A percentile compares a stretch with the other conserved stretches of the same genome.
Evolutionary conservation across 2,888 invertebrate species (phyloP).

Genomic region (Sphaeridia pumilis): DNA sequence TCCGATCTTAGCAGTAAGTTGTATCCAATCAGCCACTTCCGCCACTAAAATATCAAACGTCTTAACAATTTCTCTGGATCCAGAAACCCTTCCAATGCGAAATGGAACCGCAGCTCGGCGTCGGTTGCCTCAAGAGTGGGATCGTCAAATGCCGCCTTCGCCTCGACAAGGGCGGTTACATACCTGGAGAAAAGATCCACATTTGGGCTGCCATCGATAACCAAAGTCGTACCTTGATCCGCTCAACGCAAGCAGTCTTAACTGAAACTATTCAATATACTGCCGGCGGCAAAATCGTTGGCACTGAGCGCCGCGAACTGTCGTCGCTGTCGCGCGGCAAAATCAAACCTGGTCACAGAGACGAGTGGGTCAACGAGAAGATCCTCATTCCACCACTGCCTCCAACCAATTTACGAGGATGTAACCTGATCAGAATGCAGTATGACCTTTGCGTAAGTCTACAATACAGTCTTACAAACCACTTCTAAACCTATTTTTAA

Average conservation of each 20-base stretch:
- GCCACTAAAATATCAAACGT: background rate
- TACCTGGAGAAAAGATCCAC: slow-evolving; percentile 83
- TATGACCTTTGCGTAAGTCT: slow-evolving; percentile 81
- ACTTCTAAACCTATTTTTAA: too few relatives aligned
- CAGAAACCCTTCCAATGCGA: slow-evolving; percentile 83
- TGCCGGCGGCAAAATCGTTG: slow-evolving; percentile 72
- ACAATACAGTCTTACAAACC: too few relatives aligned
- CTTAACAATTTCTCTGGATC: slow-evolving; percentile 18
- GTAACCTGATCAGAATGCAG: slow-evolving; percentile 82
- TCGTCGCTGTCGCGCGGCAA: slow-evolving; percentile 67
- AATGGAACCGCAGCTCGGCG: slow-evolving; percentile 78
- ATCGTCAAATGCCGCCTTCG: slow-evolving; percentile 73
- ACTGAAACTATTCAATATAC: slow-evolving; percentile 82
- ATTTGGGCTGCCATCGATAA: slow-evolving; percentile 76
- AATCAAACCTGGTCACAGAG: slow-evolving; percentile 65
- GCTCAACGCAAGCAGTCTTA: slow-evolving; percentile 71
- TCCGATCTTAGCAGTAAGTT: slow-evolving; percentile 67
- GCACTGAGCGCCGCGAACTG: slow-evolving; percentile 73
- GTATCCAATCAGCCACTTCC: background rate
- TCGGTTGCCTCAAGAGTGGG: slow-evolving; percentile 78
- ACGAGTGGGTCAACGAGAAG: slow-evolving; percentile 77
- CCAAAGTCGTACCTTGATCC: slow-evolving; percentile 71
- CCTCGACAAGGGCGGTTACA: slow-evolving; percentile 83
- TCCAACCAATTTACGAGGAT: slow-evolving; percentile 84
- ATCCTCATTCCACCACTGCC: slow-evolving; percentile 87